Evolutionary conservation across 2,113 vertebrate genomes (phyloP).

Genomic region (Sinocyclocheilus anshuiensis): DNA sequence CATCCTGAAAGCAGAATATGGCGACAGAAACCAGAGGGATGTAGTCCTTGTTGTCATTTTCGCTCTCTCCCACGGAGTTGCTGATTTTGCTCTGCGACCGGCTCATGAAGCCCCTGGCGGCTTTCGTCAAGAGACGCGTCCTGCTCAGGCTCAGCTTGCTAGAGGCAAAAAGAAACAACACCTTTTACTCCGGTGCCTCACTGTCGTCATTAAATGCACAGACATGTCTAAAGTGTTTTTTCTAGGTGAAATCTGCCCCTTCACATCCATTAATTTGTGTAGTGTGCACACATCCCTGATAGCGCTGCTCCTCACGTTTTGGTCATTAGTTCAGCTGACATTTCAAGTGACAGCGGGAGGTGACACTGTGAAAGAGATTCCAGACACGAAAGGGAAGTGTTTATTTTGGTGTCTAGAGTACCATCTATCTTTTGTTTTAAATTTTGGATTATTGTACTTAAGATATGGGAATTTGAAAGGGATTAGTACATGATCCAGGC

Average conservation of each 20-base stretch:
- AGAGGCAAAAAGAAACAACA: conserved; percentile 38
- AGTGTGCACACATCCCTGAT: not conserved
- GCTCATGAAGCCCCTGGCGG: conserved; percentile 88
- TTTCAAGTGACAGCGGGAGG: conserved; percentile 7
- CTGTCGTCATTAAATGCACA: conserved; percentile 7
- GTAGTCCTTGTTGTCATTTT: conserved; percentile 86
- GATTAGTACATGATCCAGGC: not conserved
- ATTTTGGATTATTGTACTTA: not conserved
- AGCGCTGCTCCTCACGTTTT: not conserved
- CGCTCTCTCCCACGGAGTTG: conserved; percentile 74
- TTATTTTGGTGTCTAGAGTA: not conserved
- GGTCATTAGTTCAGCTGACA: not conserved
- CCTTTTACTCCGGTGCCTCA: not conserved
- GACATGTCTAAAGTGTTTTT: conserved; percentile 5
- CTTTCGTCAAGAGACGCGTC: conserved; percentile 84
- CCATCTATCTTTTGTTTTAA: not conserved
- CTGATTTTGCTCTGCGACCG: conserved; percentile 75
- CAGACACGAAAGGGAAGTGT: not conserved
- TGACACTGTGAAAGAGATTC: conserved; percentile 8
- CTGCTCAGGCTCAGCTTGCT: conserved; percentile 84
- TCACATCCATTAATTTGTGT: not conserved
- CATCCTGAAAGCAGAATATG: not conserved
- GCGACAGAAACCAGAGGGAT: conserved; percentile 81
- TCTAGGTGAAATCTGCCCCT: not conserved
- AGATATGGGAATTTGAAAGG: not conserved